Evolutionary conservation across 1,140 invertebrate species (phyloP), one percentile per base, ranked within the genome.

Genomic region (Sycophaga agraensis): DNA sequence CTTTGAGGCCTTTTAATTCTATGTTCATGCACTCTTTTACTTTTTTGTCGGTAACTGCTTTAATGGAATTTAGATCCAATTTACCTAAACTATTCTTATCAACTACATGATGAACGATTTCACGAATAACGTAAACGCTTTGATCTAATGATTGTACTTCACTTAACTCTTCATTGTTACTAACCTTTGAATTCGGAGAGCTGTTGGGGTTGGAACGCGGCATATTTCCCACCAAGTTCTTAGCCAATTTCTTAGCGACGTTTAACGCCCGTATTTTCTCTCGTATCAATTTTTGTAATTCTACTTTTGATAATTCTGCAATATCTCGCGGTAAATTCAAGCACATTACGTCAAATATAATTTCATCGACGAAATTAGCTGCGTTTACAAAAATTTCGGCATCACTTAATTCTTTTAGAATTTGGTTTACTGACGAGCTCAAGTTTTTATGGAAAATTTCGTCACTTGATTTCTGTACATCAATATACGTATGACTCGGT

Each of bases 21-120:
- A 53, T 66, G 53, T 74, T 75, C 1, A 60, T 43, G 14, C 35
- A 58, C 40, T 75, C 71, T 55, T 77, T 75, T 0, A 35, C 63
- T 65, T 68, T 48, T 39, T 64, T 72, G 62, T 39, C 59, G 16
- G 49, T 68, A 34, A 61, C 56, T 42, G 40, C 46, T 64, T 48
- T 65, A 66, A 67, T 17, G 9, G 2, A 31, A 28, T 67, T 54
- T 14, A 11, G 16, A 40, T 51, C 43, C 8, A 2, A 53, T 21
- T 28, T 46, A 60, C 37, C 58, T 42, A 59, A 26, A 19, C 9
- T 21, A 21, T 54, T 48, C 1, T 51, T 66, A 31, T 75, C 67
- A 12, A 78, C 54, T 31, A 81, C 45, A 34, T 75, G 75, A 51
- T 77, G 72, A 12, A 81, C 67, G 0, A 80, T 16, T 63, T 77